Conservation (phyloP, 2,888 invertebrate genomes). For the Polyommatus iphigenia region DNA sequence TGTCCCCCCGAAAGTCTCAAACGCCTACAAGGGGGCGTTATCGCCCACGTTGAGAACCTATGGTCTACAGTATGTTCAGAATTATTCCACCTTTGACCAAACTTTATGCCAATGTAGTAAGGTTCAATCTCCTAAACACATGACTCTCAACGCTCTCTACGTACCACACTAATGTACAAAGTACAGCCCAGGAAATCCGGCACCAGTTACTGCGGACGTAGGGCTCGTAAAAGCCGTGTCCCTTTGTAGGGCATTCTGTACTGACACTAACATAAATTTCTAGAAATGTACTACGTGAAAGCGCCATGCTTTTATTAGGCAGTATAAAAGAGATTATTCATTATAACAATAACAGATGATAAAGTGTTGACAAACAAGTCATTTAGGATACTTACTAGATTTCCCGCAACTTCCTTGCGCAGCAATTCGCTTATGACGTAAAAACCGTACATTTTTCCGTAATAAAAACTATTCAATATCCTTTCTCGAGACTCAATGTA, state of each 20-base stretch:
- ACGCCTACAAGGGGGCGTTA: too few relatives aligned
- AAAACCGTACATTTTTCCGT: too few relatives aligned
- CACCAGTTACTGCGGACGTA: background rate
- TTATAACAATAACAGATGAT: background rate
- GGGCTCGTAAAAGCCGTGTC: background rate
- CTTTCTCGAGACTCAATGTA: background rate
- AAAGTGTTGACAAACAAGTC: background rate
- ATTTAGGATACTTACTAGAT: background rate
- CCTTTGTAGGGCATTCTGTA: conserved; percentile 1
- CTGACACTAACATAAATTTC: conserved; percentile 5
- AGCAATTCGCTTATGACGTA: too few relatives aligned
- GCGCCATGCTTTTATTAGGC: background rate
- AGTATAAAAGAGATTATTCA: background rate
- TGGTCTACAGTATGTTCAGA: background rate
- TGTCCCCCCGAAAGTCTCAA: too few relatives aligned
- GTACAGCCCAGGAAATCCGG: background rate
- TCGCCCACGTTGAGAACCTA: too few relatives aligned
- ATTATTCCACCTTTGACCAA: background rate
- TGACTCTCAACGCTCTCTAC: background rate
- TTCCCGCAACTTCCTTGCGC: too few relatives aligned
- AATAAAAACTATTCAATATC: background rate
- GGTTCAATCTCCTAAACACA: background rate
- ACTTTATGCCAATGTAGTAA: background rate
- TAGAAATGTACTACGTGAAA: background rate
- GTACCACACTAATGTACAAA: background rate